These are phyloP conservation scores for Chamaetylas fuelleborni DNA, from an alignment of 2,113 vertebrate species.

Conservation along the genomic window DNA sequence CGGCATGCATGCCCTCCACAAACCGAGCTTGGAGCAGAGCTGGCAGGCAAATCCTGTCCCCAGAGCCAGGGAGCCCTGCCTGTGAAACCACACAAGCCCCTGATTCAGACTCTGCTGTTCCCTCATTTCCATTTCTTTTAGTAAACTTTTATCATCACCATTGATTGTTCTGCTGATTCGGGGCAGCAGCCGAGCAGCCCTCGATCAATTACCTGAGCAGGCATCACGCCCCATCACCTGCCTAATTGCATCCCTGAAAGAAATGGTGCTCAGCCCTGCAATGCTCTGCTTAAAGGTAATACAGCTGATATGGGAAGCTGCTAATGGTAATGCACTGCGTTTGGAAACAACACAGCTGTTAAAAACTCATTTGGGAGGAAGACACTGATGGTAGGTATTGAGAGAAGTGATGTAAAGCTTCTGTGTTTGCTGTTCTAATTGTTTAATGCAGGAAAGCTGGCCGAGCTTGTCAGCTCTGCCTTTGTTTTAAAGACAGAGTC, in stretches of 20 bases:
- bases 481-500: neutral
- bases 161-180: neutral
- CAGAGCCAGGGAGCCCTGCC: too few species aligned
- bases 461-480: neutral
- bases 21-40: neutral
- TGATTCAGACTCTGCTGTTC: rapidly evolving
- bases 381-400: neutral
- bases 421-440: neutral
- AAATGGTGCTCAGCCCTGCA: neutral
- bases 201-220: neutral
- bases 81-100: neutral
- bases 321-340: neutral
- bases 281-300: neutral
- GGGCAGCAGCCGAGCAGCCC: neutral
- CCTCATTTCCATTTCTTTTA: neutral
- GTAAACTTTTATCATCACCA: neutral
- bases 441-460: neutral
- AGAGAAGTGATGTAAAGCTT: constrained; percentile 2
- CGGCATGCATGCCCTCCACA: neutral
- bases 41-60: neutral
- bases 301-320: neutral
- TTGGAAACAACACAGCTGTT: neutral
- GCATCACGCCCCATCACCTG: neutral
- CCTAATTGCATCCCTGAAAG: neutral
- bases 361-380: constrained; percentile 15